phyloP scores from a whole-genome alignment of 2,113 vertebrate species.

The Psilopsiagon aymara region DNA sequence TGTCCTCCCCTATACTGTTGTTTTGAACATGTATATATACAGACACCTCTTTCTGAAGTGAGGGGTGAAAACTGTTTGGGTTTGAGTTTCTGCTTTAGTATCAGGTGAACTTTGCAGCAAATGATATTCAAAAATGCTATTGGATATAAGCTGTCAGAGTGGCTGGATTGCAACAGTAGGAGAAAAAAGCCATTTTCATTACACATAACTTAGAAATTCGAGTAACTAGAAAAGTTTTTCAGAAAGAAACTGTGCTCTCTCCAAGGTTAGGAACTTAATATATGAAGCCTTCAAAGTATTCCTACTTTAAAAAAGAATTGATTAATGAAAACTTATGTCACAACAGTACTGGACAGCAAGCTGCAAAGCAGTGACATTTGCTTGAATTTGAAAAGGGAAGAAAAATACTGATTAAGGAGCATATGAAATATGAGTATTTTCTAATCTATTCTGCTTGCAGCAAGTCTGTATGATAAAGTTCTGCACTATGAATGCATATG shows the following conservation, averaged over 20 bases:
- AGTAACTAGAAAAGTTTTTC: background rate
- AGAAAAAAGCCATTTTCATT: background rate
- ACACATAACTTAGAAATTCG: background rate
- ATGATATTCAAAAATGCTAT: background rate
- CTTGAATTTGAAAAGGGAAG: background rate
- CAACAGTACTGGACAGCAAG: background rate
- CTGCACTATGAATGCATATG: background rate
- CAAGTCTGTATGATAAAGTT: background rate
- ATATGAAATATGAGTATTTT: background rate
- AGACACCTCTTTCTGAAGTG: background rate
- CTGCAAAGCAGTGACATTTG: background rate
- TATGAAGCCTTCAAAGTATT: background rate
- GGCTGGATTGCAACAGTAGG: background rate
- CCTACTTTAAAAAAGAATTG: background rate
- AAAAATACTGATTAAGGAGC: background rate
- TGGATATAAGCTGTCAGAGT: background rate
- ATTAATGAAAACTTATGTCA: background rate
- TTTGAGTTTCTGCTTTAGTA: background rate
- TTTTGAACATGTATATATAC: background rate
- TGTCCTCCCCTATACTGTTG: background rate
- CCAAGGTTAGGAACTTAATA: background rate
- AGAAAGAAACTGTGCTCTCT: background rate
- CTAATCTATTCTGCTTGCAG: background rate
- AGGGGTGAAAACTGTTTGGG: background rate
- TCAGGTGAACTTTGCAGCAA: background rate